phyloP scores from a whole-genome alignment of 1,140 invertebrate genomes.

The Atta colombica region DNA sequence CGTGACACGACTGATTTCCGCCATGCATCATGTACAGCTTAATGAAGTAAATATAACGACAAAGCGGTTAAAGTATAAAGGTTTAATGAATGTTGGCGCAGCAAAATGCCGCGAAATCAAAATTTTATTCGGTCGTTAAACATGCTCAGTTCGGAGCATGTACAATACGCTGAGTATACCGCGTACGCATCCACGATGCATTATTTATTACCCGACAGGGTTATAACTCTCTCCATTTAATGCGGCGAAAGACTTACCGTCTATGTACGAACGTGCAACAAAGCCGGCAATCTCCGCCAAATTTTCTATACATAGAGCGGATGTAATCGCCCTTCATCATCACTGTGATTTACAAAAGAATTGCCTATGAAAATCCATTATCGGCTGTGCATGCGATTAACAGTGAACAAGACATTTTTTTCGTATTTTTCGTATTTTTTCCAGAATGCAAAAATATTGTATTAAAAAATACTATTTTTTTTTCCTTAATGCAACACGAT shows the following conservation, averaged over 20 bases:
- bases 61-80: constrained; percentile 39
- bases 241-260: constrained; percentile 45
- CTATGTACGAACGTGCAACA: constrained; percentile 8
- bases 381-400: neutral
- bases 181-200: constrained; percentile 40
- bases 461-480: neutral
- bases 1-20: neutral
- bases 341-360: constrained; percentile 16
- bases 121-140: constrained; percentile 61
- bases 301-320: neutral
- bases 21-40: neutral
- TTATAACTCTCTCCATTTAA: constrained; percentile 53
- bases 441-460: neutral
- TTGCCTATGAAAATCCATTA: constrained; percentile 13
- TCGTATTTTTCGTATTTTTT: too few species aligned
- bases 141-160: neutral
- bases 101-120: constrained; percentile 56
- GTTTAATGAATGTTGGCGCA: constrained; percentile 31
- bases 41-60: constrained; percentile 13
- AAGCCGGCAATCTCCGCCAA: constrained; percentile 14
- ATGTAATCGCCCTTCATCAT: constrained; percentile 23
- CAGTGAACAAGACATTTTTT: neutral
- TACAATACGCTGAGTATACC: constrained; percentile 23
- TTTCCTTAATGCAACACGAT: neutral
- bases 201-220: constrained; percentile 25